These are phyloP conservation scores for Blennius ocellaris DNA, from an alignment of 2,113 vertebrate genomes.

Conservation along the genomic window DNA sequence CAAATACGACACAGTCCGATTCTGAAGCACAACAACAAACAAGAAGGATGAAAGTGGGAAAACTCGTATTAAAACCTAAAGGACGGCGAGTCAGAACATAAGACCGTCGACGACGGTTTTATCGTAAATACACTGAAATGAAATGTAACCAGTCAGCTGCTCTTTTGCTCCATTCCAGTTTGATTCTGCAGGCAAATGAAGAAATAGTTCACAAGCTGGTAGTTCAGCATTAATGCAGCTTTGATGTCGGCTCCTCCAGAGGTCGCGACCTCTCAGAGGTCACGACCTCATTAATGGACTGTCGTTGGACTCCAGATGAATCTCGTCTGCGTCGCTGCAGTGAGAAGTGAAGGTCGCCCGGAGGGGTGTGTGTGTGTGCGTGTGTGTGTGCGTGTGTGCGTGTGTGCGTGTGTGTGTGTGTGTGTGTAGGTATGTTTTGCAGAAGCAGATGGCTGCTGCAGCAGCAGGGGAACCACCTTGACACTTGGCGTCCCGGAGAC, in stretches of 20 bases:
- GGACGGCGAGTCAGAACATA: too few relatives aligned
- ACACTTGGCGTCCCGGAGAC: slow-evolving; percentile 40
- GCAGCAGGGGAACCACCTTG: slow-evolving; percentile 66
- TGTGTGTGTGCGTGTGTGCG: too few relatives aligned
- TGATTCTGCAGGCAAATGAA: too few relatives aligned
- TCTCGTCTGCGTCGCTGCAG: slow-evolving; percentile 56
- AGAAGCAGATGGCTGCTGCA: slow-evolving; percentile 56
- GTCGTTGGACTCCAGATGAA: slow-evolving; percentile 28
- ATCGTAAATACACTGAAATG: too few relatives aligned
- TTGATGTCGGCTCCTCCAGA: not conserved
- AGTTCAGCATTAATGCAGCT: not conserved
- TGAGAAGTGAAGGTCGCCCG: slow-evolving; percentile 62
- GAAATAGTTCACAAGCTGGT: not conserved
- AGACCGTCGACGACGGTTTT: too few relatives aligned
- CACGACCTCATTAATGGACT: slow-evolving; percentile 9
- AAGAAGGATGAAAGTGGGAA: too few relatives aligned
- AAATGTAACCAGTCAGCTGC: too few relatives aligned
- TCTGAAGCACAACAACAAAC: too few relatives aligned
- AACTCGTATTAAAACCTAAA: too few relatives aligned
- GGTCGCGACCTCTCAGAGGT: not conserved
- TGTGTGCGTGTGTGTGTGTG: slow-evolving; percentile 8
- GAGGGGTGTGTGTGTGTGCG: slow-evolving; percentile 15
- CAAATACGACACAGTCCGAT: too few relatives aligned
- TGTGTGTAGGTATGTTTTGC: slow-evolving; percentile 23
- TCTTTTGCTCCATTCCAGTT: too few relatives aligned